These are phyloP conservation scores for Suillia variegata DNA, from an alignment of 2,888 invertebrate species.

Conservation along the genomic window DNA sequence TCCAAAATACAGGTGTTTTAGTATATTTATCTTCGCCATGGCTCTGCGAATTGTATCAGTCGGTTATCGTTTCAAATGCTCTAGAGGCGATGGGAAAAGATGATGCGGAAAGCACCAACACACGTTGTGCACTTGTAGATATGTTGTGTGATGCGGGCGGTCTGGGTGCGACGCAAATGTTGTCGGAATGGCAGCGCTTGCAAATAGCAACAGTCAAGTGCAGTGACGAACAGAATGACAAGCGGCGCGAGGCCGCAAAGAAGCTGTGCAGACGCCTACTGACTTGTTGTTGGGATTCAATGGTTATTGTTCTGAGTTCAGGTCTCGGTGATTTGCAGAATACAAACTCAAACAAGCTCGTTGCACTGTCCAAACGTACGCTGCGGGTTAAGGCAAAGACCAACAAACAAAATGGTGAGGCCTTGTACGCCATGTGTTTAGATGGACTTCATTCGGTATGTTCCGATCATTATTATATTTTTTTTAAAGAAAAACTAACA, in stretches of 20 bases:
- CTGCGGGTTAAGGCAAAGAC: conserved; percentile 58
- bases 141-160: conserved; percentile 78
- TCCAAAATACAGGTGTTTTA: conserved; percentile 89
- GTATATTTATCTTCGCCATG: conserved; percentile 93
- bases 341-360: conserved; percentile 65
- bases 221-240: conserved; percentile 68
- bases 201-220: conserved; percentile 76
- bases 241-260: conserved; percentile 79
- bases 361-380: conserved; percentile 66
- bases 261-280: conserved; percentile 77
- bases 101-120: conserved; percentile 48
- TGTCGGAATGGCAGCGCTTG: conserved; percentile 85
- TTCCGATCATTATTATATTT: no score
- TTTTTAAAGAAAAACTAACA: no score
- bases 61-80: conserved; percentile 70
- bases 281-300: conserved; percentile 90
- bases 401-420: conserved; percentile 71
- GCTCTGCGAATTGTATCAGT: conserved; percentile 91
- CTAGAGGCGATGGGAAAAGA: conserved; percentile 51
- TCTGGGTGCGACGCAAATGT: conserved; percentile 78
- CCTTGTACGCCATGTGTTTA: conserved; percentile 80
- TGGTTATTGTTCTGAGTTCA: conserved; percentile 85
- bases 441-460: conserved; percentile 86
- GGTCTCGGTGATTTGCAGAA: conserved; percentile 67
- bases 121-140: conserved; percentile 59